Conservation (phyloP, 2,113 vertebrate genomes). For the Mellivora capensis region DNA sequence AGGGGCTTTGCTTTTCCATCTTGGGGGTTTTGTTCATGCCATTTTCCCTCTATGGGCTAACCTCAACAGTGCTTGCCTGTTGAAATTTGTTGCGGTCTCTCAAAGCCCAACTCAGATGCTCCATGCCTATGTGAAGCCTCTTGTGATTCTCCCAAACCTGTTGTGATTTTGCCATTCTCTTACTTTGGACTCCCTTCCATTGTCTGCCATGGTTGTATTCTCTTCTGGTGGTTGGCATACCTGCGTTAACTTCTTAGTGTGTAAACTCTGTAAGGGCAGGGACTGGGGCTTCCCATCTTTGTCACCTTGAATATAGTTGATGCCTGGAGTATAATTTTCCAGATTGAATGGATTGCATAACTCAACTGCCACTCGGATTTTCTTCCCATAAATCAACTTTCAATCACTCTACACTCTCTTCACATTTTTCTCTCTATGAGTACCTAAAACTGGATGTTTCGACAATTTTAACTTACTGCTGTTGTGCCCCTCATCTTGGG, state of each 20-base stretch:
- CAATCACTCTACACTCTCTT: conserved; percentile 31
- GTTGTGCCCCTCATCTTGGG: conserved; percentile 58
- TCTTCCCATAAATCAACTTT: conserved; percentile 30
- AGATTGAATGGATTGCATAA: not conserved
- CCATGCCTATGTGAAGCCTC: not conserved
- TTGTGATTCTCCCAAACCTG: not conserved
- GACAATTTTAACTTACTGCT: conserved; percentile 15
- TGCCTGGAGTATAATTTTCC: not conserved
- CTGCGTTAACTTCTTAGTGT: not conserved
- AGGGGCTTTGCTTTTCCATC: not conserved
- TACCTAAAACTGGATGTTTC: conserved; percentile 56
- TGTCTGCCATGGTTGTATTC: not conserved
- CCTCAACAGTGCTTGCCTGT: not conserved
- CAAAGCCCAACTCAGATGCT: not conserved
- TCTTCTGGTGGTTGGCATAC: not conserved
- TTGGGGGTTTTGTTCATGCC: not conserved
- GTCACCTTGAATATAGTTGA: not conserved
- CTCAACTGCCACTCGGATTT: conserved; percentile 12
- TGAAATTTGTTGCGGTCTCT: not conserved
- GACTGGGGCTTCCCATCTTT: not conserved
- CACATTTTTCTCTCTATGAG: conserved; percentile 39
- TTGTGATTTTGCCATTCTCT: not conserved
- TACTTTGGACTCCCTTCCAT: not conserved
- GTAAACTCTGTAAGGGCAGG: not conserved
- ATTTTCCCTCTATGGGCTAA: not conserved